Evolutionary conservation across 1,140 invertebrate species (phyloP), one percentile per base, ranked within the genome.

Genomic region (Temnothorax longispinosus): DNA sequence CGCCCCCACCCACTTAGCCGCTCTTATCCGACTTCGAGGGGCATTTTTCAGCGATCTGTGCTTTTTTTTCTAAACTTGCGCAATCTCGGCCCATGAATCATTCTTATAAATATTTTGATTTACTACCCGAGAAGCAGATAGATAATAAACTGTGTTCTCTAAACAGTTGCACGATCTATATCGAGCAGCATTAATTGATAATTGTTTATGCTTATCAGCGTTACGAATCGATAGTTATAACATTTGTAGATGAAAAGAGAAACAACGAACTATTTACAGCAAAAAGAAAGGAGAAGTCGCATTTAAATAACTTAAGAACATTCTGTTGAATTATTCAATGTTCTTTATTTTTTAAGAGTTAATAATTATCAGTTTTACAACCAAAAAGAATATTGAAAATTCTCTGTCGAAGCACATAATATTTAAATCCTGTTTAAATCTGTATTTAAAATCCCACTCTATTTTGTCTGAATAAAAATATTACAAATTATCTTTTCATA

Each of bases 1-100:
- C 86, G 77, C 77, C 84, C 86, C 89, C 89, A 90, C 87, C 86
- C 77, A 87, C 71, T 90, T 77, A 76, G 74, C 38, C 71, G 69
- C 58, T 88, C 60, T 72, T 72, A 58, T 69, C 77, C 71, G 41
- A 80, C 62, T 72, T 52, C n/a, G 27, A 35, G 54, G 3, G 15
- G 41, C 18, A 82, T 86, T 88, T 90, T 88, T 76, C 52, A 86
- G n/a, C 56, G 81, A 90, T 90, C 81, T 72, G 27, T 35, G 11
- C 21, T 84, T 90, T 67, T 67, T 78, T 72, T 84, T 85, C 11
- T 76, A 71, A 50, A 56, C 13, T 74, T 47, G 7, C 58, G 35
- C 44, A 56, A 71, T 15, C 58, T 15, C 56, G 27, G 52, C 2
- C 27, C 27, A 47, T 86, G 85, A 87, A 71, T 89, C 64, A 75